These are phyloP conservation scores for Narcine bancroftii DNA, from an alignment of 2,113 vertebrate species.

Conservation along the genomic window DNA sequence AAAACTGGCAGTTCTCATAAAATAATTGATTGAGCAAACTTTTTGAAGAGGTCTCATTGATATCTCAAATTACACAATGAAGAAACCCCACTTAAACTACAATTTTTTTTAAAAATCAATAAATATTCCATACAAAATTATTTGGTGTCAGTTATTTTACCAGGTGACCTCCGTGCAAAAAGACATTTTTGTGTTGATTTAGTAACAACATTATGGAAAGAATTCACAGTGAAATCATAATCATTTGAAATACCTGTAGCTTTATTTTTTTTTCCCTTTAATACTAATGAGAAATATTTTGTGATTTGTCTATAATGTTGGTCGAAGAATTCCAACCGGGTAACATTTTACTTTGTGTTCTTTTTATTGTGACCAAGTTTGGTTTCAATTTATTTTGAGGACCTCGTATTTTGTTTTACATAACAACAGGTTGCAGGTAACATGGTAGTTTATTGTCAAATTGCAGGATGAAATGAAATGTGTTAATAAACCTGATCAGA, in stretches of 20 bases:
- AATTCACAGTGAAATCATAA: not conserved
- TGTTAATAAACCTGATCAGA: not conserved
- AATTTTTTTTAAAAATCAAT: not conserved
- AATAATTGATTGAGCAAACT: not conserved
- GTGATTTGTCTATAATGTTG: not conserved
- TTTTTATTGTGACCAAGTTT: not conserved
- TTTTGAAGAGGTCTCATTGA: not conserved
- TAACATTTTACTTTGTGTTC: not conserved
- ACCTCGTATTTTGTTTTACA: not conserved
- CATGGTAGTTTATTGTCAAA: not conserved
- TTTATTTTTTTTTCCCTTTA: not conserved
- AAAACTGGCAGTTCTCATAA: not conserved
- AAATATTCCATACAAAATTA: not conserved
- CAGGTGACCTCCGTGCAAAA: not conserved
- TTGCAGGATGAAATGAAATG: not conserved
- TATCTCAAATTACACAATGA: not conserved
- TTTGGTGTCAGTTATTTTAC: not conserved
- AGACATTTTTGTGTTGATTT: not conserved
- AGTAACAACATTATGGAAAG: not conserved
- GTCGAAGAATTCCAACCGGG: not conserved
- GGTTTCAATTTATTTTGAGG: not conserved
- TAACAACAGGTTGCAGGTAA: not conserved
- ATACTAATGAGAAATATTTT: not conserved
- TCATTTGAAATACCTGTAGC: not conserved
- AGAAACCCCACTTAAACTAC: not conserved